Conservation (phyloP, 2,113 vertebrate genomes). For the Pteruthius melanotis region DNA sequence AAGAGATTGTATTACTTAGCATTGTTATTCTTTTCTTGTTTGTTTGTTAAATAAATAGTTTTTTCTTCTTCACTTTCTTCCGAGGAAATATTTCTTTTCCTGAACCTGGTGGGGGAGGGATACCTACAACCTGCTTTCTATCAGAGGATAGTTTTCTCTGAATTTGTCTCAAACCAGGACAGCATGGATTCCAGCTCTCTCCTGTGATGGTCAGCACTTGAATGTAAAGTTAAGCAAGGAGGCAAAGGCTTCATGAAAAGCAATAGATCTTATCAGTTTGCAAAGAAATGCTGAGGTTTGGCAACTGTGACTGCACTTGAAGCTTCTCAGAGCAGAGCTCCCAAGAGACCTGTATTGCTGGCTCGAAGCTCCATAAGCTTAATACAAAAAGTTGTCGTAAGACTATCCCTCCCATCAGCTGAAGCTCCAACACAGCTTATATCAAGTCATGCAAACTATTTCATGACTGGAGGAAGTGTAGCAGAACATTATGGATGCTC, state of each 20-base stretch:
- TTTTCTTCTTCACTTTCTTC: no score
- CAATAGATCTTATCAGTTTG: neutral
- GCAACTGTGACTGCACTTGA: neutral
- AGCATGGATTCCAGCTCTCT: fast-evolving
- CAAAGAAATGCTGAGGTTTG: neutral
- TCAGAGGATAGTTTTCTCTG: no score
- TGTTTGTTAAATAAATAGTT: no score
- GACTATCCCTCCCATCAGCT: neutral
- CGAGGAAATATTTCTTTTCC: no score
- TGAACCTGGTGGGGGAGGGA: no score
- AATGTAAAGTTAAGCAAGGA: neutral
- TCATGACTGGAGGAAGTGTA: neutral
- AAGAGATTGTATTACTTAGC: no score
- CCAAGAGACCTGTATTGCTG: neutral
- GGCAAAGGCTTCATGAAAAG: neutral
- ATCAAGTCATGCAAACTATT: neutral
- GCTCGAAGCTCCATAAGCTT: neutral
- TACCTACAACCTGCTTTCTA: no score
- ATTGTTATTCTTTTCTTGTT: no score
- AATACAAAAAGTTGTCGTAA: neutral
- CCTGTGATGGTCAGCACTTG: neutral
- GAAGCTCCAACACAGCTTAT: neutral
- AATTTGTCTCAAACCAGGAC: no score
- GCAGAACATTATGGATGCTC: neutral
- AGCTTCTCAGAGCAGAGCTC: neutral